phyloP scores from a whole-genome alignment of 2,888 invertebrate species.

The Adineta ricciae region DNA sequence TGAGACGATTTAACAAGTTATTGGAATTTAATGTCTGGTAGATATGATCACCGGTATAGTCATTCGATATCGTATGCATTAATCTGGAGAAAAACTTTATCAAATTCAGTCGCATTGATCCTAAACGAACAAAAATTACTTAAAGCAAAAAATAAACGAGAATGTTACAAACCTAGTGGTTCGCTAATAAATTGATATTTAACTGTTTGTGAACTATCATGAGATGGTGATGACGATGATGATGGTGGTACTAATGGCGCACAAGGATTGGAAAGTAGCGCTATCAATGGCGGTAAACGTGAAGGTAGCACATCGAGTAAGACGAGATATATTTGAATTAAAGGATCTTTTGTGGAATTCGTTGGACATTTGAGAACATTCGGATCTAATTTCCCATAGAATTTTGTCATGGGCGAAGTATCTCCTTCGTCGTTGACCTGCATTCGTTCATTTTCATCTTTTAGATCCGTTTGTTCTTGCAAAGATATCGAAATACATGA shows the following conservation, averaged over 20 bases:
- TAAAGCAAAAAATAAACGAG: background rate
- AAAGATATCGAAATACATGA: background rate
- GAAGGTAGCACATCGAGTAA: background rate
- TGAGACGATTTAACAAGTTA: background rate
- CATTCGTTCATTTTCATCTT: background rate
- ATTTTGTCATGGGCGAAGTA: background rate
- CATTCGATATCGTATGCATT: background rate
- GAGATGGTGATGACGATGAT: background rate
- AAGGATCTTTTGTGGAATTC: background rate
- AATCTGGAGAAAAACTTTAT: constrained; percentile 1
- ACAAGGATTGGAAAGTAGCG: background rate
- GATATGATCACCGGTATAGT: constrained; percentile 12
- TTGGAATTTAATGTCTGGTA: background rate
- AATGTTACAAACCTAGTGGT: background rate
- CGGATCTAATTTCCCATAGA: background rate
- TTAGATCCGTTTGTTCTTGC: background rate
- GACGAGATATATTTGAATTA: background rate
- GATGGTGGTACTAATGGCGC: background rate
- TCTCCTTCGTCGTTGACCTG: constrained; percentile 8
- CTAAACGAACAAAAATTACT: no score
- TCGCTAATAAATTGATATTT: constrained; percentile 10
- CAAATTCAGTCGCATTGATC: background rate
- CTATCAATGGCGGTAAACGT: background rate
- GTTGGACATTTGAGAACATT: background rate
- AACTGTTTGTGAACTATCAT: background rate